Evolutionary conservation across 2,888 invertebrate genomes (phyloP), one percentile per base, ranked within the genome.

Genomic region (Polymixis lichenea): DNA sequence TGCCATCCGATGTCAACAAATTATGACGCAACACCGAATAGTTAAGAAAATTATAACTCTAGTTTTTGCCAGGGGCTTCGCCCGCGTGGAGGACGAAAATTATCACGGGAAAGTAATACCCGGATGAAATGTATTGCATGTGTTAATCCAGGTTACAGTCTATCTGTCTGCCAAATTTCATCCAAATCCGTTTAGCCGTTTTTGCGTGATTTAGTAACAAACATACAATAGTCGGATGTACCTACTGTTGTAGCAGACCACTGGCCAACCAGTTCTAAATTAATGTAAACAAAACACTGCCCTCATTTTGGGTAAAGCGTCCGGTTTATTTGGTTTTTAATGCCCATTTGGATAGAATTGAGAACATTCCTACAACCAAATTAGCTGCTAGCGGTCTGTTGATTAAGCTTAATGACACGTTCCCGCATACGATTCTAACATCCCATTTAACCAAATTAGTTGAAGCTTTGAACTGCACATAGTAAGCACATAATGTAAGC

Each of bases 381-480:
- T 76, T 68, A 78, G 75, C 73, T 85, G 72, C 74, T 62, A 75
- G 72, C 72, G 77, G 71, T 77, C 65, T 68, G 60, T 65, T 74
- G 70, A 75, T 72, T 65, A 73, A 61, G 22, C 72, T 55, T 55
- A 67, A 70, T 61, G 72, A 71, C 72, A 62, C 64, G 49, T 53
- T 81, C 49, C 70, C 73, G 17, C 73, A 66, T 70, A 75, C 69
- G 58, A 60, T 65, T 84, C 17, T 62, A 78, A 75, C 65, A 71
- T 76, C 68, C 72, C 61, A 74, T 84, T 74, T 74, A 73, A 64
- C 62, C 19, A 73, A 65, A 83, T 61, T 73, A 71, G 61, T 72
- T 58, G n/a, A 74, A 80, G 17, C 61, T 66, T 80, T 69, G 43
- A 62, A 28, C 73, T 71, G 61, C 38, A 46, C n/a, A 43, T 61